Percentiles rank a stretch among this genome's conserved stretches.
These are phyloP conservation scores for Perodicticus potto DNA, from an alignment of 2,797 vertebrate species.

Conservation along the genomic window DNA sequence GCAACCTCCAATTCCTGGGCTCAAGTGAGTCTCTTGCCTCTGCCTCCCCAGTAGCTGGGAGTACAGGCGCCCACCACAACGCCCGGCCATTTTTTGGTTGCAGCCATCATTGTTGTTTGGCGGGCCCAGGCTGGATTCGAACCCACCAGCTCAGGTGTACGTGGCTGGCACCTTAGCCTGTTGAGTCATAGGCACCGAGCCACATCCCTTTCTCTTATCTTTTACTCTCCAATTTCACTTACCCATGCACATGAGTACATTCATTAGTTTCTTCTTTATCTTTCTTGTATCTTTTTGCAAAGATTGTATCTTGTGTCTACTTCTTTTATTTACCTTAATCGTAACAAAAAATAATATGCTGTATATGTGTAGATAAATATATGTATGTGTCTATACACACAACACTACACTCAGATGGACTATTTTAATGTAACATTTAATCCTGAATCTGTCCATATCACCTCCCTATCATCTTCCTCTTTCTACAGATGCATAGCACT, in stretches of 20 bases:
- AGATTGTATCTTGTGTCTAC: neutral
- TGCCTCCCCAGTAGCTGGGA: too few relatives aligned
- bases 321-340: neutral
- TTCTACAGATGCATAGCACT: neutral
- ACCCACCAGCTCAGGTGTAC: too few relatives aligned
- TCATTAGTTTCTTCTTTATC: neutral
- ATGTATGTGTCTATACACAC: too few relatives aligned
- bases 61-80: too few relatives aligned
- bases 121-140: too few relatives aligned
- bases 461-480: neutral
- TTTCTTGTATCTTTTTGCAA: neutral
- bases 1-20: too few relatives aligned
- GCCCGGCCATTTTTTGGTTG: too few relatives aligned
- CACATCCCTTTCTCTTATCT: neutral
- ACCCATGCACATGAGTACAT: neutral
- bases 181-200: too few relatives aligned
- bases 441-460: neutral
- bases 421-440: neutral
- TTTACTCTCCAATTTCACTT: neutral
- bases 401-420: neutral
- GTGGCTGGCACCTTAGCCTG: too few relatives aligned
- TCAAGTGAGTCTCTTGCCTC: too few relatives aligned
- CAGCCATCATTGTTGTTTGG: too few relatives aligned
- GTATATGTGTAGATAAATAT: neutral
- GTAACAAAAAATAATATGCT: neutral